phyloP scores from a whole-genome alignment of 1,140 invertebrate species.

The Leptinotarsa lineolata region DNA sequence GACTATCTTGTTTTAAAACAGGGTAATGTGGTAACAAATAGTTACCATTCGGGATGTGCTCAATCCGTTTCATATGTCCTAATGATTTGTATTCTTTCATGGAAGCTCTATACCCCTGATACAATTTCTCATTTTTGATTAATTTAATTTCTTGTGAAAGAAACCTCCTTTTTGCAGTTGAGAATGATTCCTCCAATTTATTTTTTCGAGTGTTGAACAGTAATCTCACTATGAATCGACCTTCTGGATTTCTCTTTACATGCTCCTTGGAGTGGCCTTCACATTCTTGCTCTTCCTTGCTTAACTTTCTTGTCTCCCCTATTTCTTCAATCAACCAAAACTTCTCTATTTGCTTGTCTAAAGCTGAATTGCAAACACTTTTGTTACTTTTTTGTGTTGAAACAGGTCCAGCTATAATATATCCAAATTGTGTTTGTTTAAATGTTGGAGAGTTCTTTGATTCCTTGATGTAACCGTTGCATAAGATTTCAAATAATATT shows the following conservation, averaged over 20 bases:
- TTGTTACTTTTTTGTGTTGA: too few relatives aligned
- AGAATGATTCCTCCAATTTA: constrained; percentile 26
- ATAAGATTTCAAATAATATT: constrained; percentile 47
- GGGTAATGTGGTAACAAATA: constrained; percentile 54
- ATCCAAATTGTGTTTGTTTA: constrained; percentile 50
- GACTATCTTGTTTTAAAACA: constrained; percentile 46
- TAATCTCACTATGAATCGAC: constrained; percentile 30
- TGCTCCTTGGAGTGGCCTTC: constrained; percentile 5
- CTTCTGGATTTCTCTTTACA: constrained; percentile 2
- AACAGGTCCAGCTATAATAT: constrained; percentile 36
- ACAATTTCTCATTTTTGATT: constrained; percentile 39
- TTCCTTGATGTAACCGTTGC: constrained; percentile 40
- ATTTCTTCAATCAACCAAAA: background rate
- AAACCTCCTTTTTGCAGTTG: constrained; percentile 29
- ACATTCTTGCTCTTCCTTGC: background rate
- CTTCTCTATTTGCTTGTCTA: constrained; percentile 14
- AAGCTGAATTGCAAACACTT: background rate
- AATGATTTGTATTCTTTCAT: background rate
- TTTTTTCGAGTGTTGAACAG: constrained; percentile 12
- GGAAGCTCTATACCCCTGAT: background rate
- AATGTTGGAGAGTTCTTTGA: constrained; percentile 36
- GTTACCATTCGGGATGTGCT: background rate
- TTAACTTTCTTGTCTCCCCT: background rate
- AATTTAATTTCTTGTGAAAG: too few relatives aligned
- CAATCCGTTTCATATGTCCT: background rate